Conservation (phyloP, 2,113 vertebrate genomes). For the Mastomys coucha region DNA sequence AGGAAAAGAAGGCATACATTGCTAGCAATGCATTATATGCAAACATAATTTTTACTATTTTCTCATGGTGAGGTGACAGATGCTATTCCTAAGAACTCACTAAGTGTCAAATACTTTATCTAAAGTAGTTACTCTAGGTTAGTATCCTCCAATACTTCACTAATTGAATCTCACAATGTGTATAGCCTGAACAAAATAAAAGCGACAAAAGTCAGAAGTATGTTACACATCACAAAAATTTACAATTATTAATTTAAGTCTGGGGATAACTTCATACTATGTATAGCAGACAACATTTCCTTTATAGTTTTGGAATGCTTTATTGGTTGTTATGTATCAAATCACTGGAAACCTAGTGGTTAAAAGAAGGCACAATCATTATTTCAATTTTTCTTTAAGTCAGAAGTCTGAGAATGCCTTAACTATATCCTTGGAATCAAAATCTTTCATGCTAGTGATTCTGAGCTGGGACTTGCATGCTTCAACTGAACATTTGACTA, state of each 20-base stretch:
- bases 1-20: constrained; percentile 37
- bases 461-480: neutral
- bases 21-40: constrained; percentile 32
- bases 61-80: constrained; percentile 15
- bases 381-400: neutral
- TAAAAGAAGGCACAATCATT: neutral
- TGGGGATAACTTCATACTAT: neutral
- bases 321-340: neutral
- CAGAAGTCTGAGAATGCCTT: neutral
- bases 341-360: neutral
- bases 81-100: constrained; percentile 21
- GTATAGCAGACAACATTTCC: neutral
- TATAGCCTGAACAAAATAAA: neutral
- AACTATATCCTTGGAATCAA: neutral
- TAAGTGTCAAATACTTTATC: neutral
- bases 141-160: neutral
- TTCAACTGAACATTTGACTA: neutral
- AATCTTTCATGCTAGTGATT: neutral
- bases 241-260: neutral
- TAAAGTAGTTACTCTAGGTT: neutral
- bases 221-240: neutral
- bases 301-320: neutral
- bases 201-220: neutral
- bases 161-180: neutral
- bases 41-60: constrained; percentile 62